Conservation (phyloP, 2,797 vertebrate genomes). For the Kryptopterus vitreolus region DNA sequence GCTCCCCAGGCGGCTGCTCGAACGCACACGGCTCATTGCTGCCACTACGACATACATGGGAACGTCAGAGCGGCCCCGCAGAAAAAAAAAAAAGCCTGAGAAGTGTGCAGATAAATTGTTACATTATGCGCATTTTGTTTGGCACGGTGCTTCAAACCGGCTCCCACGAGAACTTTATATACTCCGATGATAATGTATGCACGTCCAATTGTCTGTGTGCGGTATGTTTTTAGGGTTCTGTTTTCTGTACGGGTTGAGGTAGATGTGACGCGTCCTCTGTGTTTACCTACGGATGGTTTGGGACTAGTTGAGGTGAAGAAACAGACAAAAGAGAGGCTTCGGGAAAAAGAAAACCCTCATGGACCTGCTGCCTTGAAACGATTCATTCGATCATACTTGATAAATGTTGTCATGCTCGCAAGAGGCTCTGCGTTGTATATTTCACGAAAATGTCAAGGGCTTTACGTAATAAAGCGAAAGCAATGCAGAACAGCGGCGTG, state of each 20-base stretch:
- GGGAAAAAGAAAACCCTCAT: slow-evolving; percentile 7
- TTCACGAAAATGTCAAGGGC: neutral
- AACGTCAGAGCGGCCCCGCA: slow-evolving; percentile 32
- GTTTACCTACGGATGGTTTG: slow-evolving; percentile 46
- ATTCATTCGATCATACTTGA: neutral
- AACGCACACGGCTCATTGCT: slow-evolving; percentile 51
- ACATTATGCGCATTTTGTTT: slow-evolving; percentile 49
- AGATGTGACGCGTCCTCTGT: slow-evolving; percentile 39
- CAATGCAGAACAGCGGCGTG: slow-evolving; percentile 14
- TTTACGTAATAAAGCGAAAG: slow-evolving; percentile 35
- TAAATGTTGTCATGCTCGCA: neutral
- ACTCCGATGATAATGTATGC: slow-evolving; percentile 38
- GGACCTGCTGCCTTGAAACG: slow-evolving; percentile 20
- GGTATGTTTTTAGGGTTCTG: slow-evolving; percentile 29
- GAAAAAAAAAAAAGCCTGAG: slow-evolving; percentile 42
- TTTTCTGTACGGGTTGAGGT: slow-evolving; percentile 1
- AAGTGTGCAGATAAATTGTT: slow-evolving; percentile 45
- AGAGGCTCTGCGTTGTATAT: neutral
- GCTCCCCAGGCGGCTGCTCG: slow-evolving; percentile 29
- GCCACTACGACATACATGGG: slow-evolving; percentile 47
- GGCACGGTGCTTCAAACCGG: slow-evolving; percentile 39
- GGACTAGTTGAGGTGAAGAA: slow-evolving; percentile 32
- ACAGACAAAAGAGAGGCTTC: slow-evolving; percentile 3
- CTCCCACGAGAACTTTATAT: slow-evolving; percentile 44
- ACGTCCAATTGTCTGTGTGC: slow-evolving; percentile 36